Evolutionary conservation across 2,888 invertebrate genomes (phyloP), one percentile per base, ranked within the genome.

Genomic region (Elmis aenea): DNA sequence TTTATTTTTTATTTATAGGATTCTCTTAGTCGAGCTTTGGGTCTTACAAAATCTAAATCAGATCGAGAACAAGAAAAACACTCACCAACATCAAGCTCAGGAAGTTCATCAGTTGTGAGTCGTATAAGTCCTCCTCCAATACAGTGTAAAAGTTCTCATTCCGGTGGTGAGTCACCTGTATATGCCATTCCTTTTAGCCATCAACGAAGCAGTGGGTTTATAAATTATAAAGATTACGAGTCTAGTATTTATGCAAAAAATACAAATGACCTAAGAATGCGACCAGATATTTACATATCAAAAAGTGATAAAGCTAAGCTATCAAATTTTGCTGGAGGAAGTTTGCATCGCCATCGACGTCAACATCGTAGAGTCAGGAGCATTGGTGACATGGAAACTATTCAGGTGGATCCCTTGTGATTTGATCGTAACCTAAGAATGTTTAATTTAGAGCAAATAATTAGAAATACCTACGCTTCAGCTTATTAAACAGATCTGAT

Each of bases 331-430:
- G 58, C 67, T 12, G 72, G 71, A 29, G 73, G 75, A 30, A 64
- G 68, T 8, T 55, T 63, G 3, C 52, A 52, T 23, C 71, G 70
- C 45, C 72, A 74, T 50, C 75, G 74, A 48, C 68, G 77, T 27
- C 60, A 64, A 33, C 81, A 81, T 51, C 69, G 83, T 10, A 71
- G 83, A 8, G 83, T 83, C 18, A 81, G 82, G 55, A 83, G 83
- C 55, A 84, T 84, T 50, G 82, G 84, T 2, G 84, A 85, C 62
- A 84, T 84, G 54, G 83, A 84, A 58, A 75, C 76, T 9, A 62
- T 69, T 26, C 66, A 70, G 20, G 64, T 68, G 10, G 64, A 68
- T 15, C 69, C 70, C 2, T 40, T 44, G 34, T 44, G 44, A 44
- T 39, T n/a, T n/a, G n/a, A n/a, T n/a, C n/a, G n/a, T n/a, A n/a